These are phyloP conservation scores for Leucophenga maculata DNA, from an alignment of 2,888 invertebrate species.

Conservation along the genomic window DNA sequence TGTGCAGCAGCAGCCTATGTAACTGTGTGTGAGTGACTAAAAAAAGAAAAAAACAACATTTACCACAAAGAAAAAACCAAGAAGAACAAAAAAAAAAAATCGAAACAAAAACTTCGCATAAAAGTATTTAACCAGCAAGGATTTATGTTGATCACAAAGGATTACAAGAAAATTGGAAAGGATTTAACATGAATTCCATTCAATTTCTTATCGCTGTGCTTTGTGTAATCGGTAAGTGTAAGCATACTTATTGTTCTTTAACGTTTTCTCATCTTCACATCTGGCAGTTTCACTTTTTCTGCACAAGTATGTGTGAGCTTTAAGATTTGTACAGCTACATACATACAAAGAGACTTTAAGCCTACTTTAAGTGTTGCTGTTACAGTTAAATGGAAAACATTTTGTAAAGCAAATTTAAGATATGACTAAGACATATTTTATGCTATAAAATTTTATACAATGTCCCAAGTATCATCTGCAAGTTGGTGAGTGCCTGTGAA, in stretches of 20 bases:
- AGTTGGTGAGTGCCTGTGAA: too few relatives aligned
- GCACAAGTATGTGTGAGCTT: neutral
- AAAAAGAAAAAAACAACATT: neutral
- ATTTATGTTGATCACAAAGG: conserved; percentile 51
- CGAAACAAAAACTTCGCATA: conserved; percentile 29
- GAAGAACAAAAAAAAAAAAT: neutral
- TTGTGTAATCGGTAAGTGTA: conserved; percentile 52
- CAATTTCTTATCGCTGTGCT: conserved; percentile 52
- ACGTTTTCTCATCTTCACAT: neutral
- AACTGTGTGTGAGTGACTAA: conserved; percentile 1
- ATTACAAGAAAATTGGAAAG: conserved; percentile 61
- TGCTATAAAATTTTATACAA: too few relatives aligned
- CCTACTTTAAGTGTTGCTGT: too few relatives aligned
- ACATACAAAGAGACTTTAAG: too few relatives aligned
- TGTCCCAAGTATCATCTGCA: too few relatives aligned
- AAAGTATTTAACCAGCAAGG: conserved; percentile 47
- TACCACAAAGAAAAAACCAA: neutral
- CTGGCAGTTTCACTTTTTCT: too few relatives aligned
- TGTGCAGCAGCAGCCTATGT: neutral
- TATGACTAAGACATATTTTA: too few relatives aligned
- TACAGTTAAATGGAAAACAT: too few relatives aligned
- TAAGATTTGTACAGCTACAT: neutral
- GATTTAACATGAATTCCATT: conserved; percentile 64
- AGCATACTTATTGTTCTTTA: neutral
- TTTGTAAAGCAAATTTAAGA: too few relatives aligned